Conservation (phyloP, 2,797 vertebrate species). For the Phylloscopus collybita region DNA sequence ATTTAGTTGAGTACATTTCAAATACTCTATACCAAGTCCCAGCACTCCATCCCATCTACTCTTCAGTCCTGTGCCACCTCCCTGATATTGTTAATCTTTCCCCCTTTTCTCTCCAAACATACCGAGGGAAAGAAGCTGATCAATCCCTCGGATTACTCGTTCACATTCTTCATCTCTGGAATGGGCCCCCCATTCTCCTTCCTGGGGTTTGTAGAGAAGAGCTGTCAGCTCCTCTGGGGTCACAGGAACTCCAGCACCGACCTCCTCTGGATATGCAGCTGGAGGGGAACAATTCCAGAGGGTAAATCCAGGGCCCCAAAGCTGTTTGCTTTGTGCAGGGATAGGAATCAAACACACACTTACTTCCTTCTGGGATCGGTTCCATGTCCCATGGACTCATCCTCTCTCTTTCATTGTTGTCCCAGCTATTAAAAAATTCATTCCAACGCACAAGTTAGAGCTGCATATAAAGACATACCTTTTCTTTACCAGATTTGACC, state of each 20-base stretch:
- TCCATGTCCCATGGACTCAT: constrained; percentile 99
- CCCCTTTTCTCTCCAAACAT: background rate
- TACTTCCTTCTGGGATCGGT: constrained; percentile 93
- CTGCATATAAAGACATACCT: background rate
- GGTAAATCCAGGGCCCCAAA: constrained; percentile 26
- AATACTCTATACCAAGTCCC: background rate
- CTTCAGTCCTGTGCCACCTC: background rate
- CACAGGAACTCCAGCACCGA: constrained; percentile 92
- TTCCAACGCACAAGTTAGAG: background rate
- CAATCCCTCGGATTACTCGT: constrained; percentile 89
- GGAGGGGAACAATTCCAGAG: constrained; percentile 44
- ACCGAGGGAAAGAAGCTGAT: constrained; percentile 93
- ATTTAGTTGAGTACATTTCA: background rate
- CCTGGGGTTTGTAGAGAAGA: constrained; percentile 92
- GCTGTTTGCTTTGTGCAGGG: background rate
- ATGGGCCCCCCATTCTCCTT: constrained; percentile 94
- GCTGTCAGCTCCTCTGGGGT: constrained; percentile 90
- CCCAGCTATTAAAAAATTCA: constrained; percentile 86
- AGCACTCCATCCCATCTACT: background rate
- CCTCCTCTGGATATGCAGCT: constrained; percentile 92
- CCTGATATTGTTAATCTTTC: background rate
- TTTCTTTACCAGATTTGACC: background rate
- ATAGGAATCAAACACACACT: constrained; percentile 55
- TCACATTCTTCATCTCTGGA: constrained; percentile 94
- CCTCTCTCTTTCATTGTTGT: constrained; percentile 94